These are phyloP conservation scores for Stratiomys singularior DNA, from an alignment of 2,888 invertebrate species.

Conservation along the genomic window DNA sequence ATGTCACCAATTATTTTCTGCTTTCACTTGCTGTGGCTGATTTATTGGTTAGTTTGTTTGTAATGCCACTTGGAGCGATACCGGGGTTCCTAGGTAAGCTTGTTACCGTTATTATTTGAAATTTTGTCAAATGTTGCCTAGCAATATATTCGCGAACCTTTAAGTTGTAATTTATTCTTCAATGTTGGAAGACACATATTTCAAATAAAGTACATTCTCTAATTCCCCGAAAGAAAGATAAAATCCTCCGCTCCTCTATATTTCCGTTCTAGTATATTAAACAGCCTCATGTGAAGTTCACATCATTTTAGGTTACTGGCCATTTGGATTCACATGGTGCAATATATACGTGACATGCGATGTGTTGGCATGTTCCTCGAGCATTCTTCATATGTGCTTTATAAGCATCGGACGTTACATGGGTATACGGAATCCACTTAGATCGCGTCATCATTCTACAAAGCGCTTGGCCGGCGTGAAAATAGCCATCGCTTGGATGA, in stretches of 20 bases:
- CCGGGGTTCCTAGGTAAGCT: constrained; percentile 91
- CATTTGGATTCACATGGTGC: constrained; percentile 91
- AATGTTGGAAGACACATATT: too few relatives aligned
- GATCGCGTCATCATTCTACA: constrained; percentile 85
- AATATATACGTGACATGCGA: constrained; percentile 96
- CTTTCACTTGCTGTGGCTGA: constrained; percentile 94
- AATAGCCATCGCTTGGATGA: constrained; percentile 91
- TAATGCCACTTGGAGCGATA: constrained; percentile 95
- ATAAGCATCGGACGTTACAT: constrained; percentile 87
- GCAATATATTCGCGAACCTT: too few relatives aligned
- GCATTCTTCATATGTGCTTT: constrained; percentile 95
- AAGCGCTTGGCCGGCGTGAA: constrained; percentile 85
- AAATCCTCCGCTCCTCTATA: too few relatives aligned
- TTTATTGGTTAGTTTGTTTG: constrained; percentile 90
- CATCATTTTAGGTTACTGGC: constrained; percentile 84
- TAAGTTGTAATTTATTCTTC: too few relatives aligned
- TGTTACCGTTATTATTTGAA: neutral
- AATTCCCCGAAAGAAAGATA: too few relatives aligned
- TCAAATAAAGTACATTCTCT: too few relatives aligned
- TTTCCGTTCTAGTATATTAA: too few relatives aligned
- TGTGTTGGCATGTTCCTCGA: constrained; percentile 93
- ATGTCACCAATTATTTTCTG: constrained; percentile 95
- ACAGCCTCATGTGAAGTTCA: too few relatives aligned
- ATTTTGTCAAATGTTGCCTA: too few relatives aligned
- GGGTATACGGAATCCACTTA: constrained; percentile 89